Percentiles rank a stretch among this genome's conserved stretches.
Conservation (phyloP, 2,888 invertebrate species). For the Norana najaformis region DNA sequence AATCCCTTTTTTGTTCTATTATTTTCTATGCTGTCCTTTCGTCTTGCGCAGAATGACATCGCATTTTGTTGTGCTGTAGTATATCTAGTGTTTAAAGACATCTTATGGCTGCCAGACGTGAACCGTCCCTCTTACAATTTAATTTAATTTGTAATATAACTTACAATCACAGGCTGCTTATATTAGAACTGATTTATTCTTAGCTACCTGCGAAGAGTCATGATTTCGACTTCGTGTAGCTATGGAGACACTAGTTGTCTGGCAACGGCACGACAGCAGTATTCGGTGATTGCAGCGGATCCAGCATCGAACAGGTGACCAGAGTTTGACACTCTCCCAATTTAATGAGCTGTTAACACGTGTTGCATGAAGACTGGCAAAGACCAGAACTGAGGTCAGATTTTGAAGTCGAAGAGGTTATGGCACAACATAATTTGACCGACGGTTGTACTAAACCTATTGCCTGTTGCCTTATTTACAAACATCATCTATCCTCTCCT, state of each 20-base stretch:
- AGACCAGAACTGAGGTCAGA: background rate
- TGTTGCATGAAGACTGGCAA: too few relatives aligned
- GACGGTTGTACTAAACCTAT: background rate
- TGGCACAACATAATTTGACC: background rate
- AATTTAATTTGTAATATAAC: too few relatives aligned
- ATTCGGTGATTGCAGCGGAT: background rate
- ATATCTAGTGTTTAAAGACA: background rate
- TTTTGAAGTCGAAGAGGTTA: background rate
- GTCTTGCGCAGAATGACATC: background rate
- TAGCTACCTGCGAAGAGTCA: slow-evolving; percentile 20
- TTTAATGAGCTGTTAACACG: background rate
- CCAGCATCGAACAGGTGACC: background rate
- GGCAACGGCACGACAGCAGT: background rate
- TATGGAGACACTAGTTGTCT: slow-evolving; percentile 2
- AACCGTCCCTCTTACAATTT: too few relatives aligned
- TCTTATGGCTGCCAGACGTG: too few relatives aligned
- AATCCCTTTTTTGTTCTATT: background rate
- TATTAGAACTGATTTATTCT: background rate
- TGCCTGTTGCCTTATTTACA: background rate
- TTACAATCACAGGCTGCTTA: too few relatives aligned
- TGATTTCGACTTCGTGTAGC: slow-evolving; percentile 14
- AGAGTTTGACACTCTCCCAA: background rate
- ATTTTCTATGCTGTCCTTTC: background rate
- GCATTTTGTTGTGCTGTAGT: background rate
- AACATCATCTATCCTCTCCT: too few relatives aligned